Conservation (phyloP, 1,140 invertebrate genomes). For the Pomacea maculata region DNA sequence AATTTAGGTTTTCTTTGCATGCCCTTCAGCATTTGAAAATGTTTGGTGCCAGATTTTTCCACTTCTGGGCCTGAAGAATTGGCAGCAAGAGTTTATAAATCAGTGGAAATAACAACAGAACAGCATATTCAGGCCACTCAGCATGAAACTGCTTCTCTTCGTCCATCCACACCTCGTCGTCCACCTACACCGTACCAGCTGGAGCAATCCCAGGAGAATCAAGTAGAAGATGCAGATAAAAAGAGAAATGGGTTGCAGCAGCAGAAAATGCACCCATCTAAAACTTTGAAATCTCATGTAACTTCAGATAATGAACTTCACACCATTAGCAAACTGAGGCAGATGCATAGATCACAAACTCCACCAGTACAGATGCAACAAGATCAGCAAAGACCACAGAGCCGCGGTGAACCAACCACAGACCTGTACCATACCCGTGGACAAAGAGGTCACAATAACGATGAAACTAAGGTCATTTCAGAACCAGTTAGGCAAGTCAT, state of each 20-base stretch:
- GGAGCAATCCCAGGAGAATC: slow-evolving; percentile 6
- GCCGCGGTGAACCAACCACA: slow-evolving; percentile 27
- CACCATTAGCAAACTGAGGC: slow-evolving; percentile 2
- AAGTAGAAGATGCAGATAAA: background rate
- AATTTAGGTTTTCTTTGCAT: no score
- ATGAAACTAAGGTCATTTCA: background rate
- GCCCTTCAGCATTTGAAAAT: no score
- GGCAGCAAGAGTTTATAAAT: no score
- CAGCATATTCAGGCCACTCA: no score
- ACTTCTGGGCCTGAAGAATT: no score
- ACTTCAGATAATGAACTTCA: background rate
- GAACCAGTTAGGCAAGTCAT: background rate
- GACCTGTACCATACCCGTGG: slow-evolving; percentile 26
- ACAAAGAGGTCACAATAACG: background rate
- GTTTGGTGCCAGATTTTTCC: no score
- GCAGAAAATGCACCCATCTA: background rate
- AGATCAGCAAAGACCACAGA: slow-evolving; percentile 15
- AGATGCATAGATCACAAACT: background rate
- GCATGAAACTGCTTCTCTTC: background rate
- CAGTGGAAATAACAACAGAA: no score
- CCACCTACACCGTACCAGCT: slow-evolving; percentile 14
- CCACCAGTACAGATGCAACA: background rate
- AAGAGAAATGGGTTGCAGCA: background rate
- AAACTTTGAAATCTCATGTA: background rate
- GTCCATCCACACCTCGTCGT: slow-evolving; percentile 6